Base-by-base conservation (phyloP, 2,888 invertebrate species). In the Heliconius ethilla region DNA sequence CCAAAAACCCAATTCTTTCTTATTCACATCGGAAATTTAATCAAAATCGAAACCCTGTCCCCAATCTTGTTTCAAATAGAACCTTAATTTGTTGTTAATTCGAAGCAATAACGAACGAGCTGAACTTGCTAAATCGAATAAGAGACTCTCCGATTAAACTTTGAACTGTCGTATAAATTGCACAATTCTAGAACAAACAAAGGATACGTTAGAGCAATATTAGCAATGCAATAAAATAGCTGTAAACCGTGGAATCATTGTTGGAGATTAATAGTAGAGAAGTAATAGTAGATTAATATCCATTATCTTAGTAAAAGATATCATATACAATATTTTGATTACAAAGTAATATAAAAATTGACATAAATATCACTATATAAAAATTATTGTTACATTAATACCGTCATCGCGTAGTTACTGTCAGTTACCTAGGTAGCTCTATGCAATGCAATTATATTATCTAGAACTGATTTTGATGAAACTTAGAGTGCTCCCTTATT, bases 221-320 rank as follows among this genome's bases (percentile, higher is more conserved):
- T 86, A 88, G 85, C 83, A 82, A 79, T 83, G 84, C 85, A 86
- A 88, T 89, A 87, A 88, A 89, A 85, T 79, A 84, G 86, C 84
- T 84, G 85, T 87, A 85, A 86, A 88, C 84, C 85, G 85, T 86
- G 84, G 83, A 86, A 85, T 86, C 83, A 84, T 82, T 85, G 83
- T 80, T 77, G 78, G 82, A 89, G 87, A 88, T 86, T 87, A 88
- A 88, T 87, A 85, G 83, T 82, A 78, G 82, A 27, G 27, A 27
- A 27, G 27, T 27, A 27, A 27, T 27, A 27, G 27, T 27, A 27
- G 27, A 27, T 27, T 27, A 77, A 78, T 77, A 81, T 80, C 82
- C 82, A 82, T 84, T 84, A 83, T 45, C 59, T 63, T 73, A 65
- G 11, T 29, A 70, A 51, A 69, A 59, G 25, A 55, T 59, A 66